Percentiles rank a stretch among this genome's conserved stretches.
Evolutionary conservation across 2,888 invertebrate genomes (phyloP).

Genomic region (Epistrophe eligans): DNA sequence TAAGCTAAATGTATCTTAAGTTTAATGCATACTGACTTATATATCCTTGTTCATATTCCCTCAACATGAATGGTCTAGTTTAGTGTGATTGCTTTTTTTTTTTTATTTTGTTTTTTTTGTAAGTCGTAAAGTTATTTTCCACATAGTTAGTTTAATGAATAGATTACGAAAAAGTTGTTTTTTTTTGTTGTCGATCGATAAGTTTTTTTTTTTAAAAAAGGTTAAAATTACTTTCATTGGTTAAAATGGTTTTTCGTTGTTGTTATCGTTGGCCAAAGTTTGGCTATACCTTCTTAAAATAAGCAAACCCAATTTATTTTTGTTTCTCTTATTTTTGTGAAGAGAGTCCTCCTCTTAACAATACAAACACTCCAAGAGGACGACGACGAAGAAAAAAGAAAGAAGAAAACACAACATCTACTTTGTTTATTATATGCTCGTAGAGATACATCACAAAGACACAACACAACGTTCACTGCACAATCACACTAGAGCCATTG

Average conservation of each 20-base stretch:
- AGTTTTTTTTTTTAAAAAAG: neutral
- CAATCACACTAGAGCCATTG: constrained; percentile 21
- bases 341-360: constrained; percentile 14
- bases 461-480: constrained; percentile 26
- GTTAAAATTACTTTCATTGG: neutral
- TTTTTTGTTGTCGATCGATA: neutral
- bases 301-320: constrained; percentile 7
- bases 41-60: constrained; percentile 16
- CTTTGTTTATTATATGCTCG: constrained; percentile 27
- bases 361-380: constrained; percentile 20
- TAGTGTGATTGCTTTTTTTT: neutral
- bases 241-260: neutral
- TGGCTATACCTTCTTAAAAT: neutral
- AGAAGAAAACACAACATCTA: neutral
- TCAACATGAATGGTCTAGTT: constrained; percentile 14
- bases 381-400: neutral
- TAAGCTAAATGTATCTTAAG: constrained; percentile 11
- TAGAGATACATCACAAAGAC: constrained; percentile 16
- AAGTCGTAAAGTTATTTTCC: constrained; percentile 3
- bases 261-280: neutral
- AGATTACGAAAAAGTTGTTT: neutral
- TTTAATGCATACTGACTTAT: neutral
- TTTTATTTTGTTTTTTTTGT: neutral
- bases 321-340: neutral
- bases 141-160: neutral